A percentile compares a stretch with the other conserved stretches of the same genome.
phyloP scores from a whole-genome alignment of 1,140 invertebrate species.

The Mercenaria mercenaria region DNA sequence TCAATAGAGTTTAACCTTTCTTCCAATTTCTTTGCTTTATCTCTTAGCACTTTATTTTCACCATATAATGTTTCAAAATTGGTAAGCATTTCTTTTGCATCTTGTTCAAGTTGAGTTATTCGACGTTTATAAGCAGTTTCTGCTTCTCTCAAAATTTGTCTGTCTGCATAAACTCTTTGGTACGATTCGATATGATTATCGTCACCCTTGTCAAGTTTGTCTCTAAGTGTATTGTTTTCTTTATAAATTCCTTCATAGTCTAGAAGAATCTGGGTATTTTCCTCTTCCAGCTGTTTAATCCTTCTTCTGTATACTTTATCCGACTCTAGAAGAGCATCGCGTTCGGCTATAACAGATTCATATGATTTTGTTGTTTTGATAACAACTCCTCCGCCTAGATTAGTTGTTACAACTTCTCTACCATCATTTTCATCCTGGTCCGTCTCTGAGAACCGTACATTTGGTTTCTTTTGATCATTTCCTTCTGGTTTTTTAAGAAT shows the following conservation, averaged over 20 bases:
- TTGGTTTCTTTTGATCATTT: neutral
- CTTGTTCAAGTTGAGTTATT: slow-evolving; percentile 57
- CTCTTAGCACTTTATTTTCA: slow-evolving; percentile 60
- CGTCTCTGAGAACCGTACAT: slow-evolving; percentile 19
- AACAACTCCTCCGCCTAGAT: slow-evolving; percentile 8
- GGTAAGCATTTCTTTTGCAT: slow-evolving; percentile 60
- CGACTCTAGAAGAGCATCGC: slow-evolving; percentile 57
- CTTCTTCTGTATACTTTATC: slow-evolving; percentile 37
- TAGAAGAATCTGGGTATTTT: slow-evolving; percentile 45
- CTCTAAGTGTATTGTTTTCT: slow-evolving; percentile 60
- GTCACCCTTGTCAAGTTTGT: slow-evolving; percentile 60
- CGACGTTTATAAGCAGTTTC: slow-evolving; percentile 56
- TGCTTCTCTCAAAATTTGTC: slow-evolving; percentile 53
- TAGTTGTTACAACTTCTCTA: slow-evolving; percentile 45
- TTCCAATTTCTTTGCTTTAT: slow-evolving; percentile 49
- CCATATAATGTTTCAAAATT: slow-evolving; percentile 62
- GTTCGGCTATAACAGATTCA: slow-evolving; percentile 33
- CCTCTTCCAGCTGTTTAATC: slow-evolving; percentile 46
- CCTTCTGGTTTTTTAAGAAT: slow-evolving; percentile 40
- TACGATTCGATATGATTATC: slow-evolving; percentile 61
- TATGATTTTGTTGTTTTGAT: slow-evolving; percentile 41
- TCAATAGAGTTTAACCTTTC: slow-evolving; percentile 56
- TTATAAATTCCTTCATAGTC: slow-evolving; percentile 58
- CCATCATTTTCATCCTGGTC: slow-evolving; percentile 8
- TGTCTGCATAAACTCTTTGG: slow-evolving; percentile 53